Evolutionary conservation across 2,797 vertebrate genomes (phyloP).

Genomic region (Yasuhikotakia modesta): DNA sequence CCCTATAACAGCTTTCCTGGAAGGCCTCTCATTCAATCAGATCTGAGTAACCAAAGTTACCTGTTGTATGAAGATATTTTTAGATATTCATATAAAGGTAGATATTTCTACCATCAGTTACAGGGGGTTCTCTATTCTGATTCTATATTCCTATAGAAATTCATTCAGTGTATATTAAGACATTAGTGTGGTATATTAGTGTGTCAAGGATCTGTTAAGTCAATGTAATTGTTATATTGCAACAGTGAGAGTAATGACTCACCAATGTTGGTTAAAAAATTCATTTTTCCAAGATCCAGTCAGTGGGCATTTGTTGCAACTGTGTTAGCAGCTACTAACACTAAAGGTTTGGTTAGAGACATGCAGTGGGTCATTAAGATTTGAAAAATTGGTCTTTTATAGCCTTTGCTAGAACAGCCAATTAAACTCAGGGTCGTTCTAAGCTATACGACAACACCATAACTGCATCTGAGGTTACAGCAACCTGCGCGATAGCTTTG

Average conservation of each 20-base stretch:
- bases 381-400: constrained; percentile 64
- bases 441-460: constrained; percentile 59
- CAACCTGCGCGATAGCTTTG: constrained; percentile 56
- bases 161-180: background rate
- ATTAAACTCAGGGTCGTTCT: constrained; percentile 72
- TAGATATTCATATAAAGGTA: too few species aligned
- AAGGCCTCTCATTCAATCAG: too few species aligned
- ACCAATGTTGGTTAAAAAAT: background rate
- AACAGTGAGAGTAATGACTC: constrained; percentile 21
- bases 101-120: too few species aligned
- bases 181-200: background rate
- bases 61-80: too few species aligned
- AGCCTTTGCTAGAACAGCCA: constrained; percentile 67
- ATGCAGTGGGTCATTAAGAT: constrained; percentile 67
- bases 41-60: too few species aligned
- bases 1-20: too few species aligned
- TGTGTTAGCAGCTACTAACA: constrained; percentile 56
- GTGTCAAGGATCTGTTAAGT: too few species aligned
- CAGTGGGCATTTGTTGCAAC: constrained; percentile 7
- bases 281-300: constrained; percentile 47
- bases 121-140: too few species aligned
- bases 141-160: too few species aligned
- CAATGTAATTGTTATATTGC: too few species aligned
- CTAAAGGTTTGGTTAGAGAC: constrained; percentile 49
- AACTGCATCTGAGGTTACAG: constrained; percentile 56